Evolutionary conservation across 2,888 invertebrate genomes (phyloP).

Genomic region (Campoletis raptor): DNA sequence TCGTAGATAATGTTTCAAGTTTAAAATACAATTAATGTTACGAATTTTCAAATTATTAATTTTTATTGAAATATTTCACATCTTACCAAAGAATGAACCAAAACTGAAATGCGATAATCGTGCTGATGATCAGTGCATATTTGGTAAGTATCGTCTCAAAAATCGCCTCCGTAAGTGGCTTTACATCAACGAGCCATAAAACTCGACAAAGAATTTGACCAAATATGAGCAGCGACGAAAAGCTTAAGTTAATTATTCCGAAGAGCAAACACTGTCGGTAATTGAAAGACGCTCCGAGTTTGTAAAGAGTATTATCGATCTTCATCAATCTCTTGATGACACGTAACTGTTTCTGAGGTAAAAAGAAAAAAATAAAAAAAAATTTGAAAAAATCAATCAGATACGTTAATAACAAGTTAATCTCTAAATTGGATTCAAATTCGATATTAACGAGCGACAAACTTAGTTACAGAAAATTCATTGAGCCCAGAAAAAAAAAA

Average conservation of each 20-base stretch:
- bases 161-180: neutral
- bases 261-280: constrained; percentile 32
- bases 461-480: neutral
- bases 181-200: neutral
- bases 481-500: no score
- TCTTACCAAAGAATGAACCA: neutral
- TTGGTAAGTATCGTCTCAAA: neutral
- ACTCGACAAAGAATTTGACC: neutral
- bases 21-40: no score
- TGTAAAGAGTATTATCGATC: constrained; percentile 55
- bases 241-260: neutral
- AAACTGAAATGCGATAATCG: constrained; percentile 2
- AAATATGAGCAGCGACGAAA: constrained; percentile 7
- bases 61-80: neutral
- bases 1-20: no score
- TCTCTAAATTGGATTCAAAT: neutral
- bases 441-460: neutral
- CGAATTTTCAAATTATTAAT: no score
- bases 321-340: constrained; percentile 15
- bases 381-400: neutral
- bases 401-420: neutral
- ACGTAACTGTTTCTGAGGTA: constrained; percentile 8
- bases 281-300: constrained; percentile 49
- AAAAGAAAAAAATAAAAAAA: constrained; percentile 2
- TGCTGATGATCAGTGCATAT: neutral